Base-by-base conservation (phyloP, 1,140 invertebrate genomes). In the Octopus sinensis region DNA sequence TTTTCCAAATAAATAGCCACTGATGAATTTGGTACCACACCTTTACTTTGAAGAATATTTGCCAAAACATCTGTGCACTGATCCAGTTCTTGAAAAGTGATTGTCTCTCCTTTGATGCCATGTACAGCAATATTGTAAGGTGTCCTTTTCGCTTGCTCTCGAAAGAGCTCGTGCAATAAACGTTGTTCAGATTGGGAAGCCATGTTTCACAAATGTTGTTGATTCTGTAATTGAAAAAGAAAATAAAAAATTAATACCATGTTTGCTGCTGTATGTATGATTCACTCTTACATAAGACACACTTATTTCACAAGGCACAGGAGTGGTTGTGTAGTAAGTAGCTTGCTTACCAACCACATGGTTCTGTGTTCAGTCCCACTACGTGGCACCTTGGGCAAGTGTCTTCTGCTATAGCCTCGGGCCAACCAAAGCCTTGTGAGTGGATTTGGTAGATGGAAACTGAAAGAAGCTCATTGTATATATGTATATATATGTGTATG, bases 1-100 rank as follows among this genome's bases (percentile, higher is more conserved):
- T 90, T 88, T 78, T 91, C 90, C 87, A 92, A 89, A 79, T 90
- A 90, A 54, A 92, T 91, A n/a, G 89, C 91, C 43, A 91, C 91
- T 79, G 87, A 84, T 0, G 82, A 89, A 54, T 90, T 86, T 23
- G 86, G 84, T 54, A 43, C 62, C 0, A 89, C 88, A 10, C 89
- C 89, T 6, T 75, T 80, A 6, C 76, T 62, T 71, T 82, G 81
- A 5, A 90, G 81, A 76, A 83, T 79, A 53, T 76, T 83, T 10
- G 88, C 87, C 62, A 90, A 79, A 9, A 83, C 83, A 79, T 89
- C 86, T 52, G 86, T 87, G 79, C 83, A 82, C 23, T 81, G 17
- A 79, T 90, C 84, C 30, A 90, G 82, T 77, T 90, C 81, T 53
- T 79, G 80, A 79, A 85, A 90, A 12, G 86, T 90, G 5, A 89